These are phyloP conservation scores for Trissolcus japonicus DNA, from an alignment of 2,888 invertebrate genomes.

Conservation along the genomic window DNA sequence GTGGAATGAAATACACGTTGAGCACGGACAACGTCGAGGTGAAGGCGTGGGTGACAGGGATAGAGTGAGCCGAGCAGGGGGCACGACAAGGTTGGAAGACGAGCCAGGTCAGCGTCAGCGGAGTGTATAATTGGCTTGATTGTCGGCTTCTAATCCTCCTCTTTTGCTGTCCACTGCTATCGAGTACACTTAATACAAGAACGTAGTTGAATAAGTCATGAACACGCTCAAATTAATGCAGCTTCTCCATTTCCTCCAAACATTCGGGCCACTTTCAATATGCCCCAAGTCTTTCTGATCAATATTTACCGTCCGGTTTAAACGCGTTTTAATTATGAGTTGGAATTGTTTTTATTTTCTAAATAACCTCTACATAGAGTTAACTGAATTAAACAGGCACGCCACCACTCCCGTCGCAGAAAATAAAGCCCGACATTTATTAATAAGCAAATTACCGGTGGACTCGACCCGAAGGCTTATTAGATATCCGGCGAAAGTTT, in stretches of 20 bases:
- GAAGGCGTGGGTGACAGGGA: conserved; percentile 51
- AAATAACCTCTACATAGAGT: not conserved
- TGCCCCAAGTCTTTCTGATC: conserved; percentile 34
- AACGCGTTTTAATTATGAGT: conserved; percentile 3
- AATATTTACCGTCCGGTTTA: conserved; percentile 38
- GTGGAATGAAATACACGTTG: conserved; percentile 61
- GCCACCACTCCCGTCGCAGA: not conserved
- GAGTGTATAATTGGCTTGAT: conserved; percentile 76
- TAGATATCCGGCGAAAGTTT: conserved; percentile 28
- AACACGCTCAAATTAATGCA: conserved; percentile 49
- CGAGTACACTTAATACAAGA: conserved; percentile 49
- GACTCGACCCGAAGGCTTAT: conserved; percentile 26
- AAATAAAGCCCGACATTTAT: conserved; percentile 36
- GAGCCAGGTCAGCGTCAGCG: conserved; percentile 73
- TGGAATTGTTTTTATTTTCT: conserved; percentile 28
- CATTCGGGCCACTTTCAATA: conserved; percentile 35
- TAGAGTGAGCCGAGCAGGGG: conserved; percentile 49
- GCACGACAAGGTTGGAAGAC: conserved; percentile 63
- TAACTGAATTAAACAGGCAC: not conserved
- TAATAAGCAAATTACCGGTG: conserved; percentile 40
- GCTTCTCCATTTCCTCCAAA: conserved; percentile 21
- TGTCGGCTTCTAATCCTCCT: conserved; percentile 75
- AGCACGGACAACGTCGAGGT: conserved; percentile 51
- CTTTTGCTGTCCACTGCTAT: conserved; percentile 64
- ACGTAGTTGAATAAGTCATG: conserved; percentile 52